Conservation (phyloP, 2,888 invertebrate genomes). For the Morpho achilles region DNA sequence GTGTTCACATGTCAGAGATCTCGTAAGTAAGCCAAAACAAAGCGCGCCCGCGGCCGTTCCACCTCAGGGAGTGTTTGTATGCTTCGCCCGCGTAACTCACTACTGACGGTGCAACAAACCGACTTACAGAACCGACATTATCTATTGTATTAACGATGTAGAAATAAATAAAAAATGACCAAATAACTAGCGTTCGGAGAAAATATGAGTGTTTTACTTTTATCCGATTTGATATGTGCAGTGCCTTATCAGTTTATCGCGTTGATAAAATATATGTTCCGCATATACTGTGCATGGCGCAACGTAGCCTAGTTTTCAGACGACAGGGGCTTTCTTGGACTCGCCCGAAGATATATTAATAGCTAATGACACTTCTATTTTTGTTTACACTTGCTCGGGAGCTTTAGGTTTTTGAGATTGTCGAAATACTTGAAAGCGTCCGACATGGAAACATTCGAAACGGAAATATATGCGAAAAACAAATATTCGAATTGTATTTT, state of each 20-base stretch:
- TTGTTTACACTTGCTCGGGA: conserved; percentile 26
- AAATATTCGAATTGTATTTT: too few relatives aligned
- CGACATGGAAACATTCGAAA: too few relatives aligned
- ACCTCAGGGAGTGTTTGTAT: conserved; percentile 63
- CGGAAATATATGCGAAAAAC: too few relatives aligned
- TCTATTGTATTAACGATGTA: conserved; percentile 33
- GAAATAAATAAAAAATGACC: conserved; percentile 9
- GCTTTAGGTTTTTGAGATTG: conserved; percentile 6
- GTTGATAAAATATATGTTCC: conserved; percentile 44
- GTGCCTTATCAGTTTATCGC: conserved; percentile 58
- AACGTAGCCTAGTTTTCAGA: conserved; percentile 62
- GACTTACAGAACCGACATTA: conserved; percentile 58
- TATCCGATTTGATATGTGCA: conserved; percentile 36
- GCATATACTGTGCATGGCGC: conserved; percentile 34
- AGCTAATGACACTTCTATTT: conserved; percentile 58
- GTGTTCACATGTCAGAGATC: conserved; percentile 67
- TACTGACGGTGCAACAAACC: conserved; percentile 54
- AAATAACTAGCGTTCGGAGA: conserved; percentile 34
- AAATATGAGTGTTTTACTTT: conserved; percentile 35
- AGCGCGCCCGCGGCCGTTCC: conserved; percentile 57
- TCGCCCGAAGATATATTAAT: conserved; percentile 45
- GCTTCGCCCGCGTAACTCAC: conserved; percentile 38
- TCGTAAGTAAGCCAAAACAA: conserved; percentile 67
- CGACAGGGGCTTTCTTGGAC: conserved; percentile 39
- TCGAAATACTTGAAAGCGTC: too few relatives aligned